phyloP scores from a whole-genome alignment of 1,140 invertebrate genomes.

The Brachionus rotundiformis region DNA sequence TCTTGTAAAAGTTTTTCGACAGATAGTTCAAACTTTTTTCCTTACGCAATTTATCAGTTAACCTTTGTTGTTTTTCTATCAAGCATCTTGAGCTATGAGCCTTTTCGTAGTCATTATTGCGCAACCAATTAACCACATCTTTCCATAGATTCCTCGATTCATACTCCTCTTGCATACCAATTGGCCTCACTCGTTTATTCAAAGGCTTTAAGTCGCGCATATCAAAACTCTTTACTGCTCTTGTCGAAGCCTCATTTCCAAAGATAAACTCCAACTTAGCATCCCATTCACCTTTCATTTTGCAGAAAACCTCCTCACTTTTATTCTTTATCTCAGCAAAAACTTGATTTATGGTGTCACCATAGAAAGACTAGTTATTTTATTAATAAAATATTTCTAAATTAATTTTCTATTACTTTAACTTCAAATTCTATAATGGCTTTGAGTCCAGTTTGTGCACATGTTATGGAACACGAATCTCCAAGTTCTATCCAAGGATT shows the following conservation, averaged over 20 bases:
- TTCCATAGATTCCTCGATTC: constrained; percentile 62
- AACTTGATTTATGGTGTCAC: constrained; percentile 86
- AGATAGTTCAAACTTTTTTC: constrained; percentile 21
- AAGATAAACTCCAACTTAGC: constrained; percentile 62
- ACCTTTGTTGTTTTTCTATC: constrained; percentile 1
- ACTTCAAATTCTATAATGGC: neutral
- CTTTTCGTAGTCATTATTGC: constrained; percentile 58
- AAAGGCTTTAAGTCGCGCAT: constrained; percentile 55
- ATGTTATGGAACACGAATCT: constrained; percentile 75
- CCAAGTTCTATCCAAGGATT: constrained; percentile 95
- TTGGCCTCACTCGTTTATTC: constrained; percentile 59
- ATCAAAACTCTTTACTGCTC: constrained; percentile 56
- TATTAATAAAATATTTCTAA: constrained; percentile 23
- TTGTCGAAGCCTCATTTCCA: constrained; percentile 58
- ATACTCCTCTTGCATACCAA: constrained; percentile 58
- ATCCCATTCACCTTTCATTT: constrained; percentile 64
- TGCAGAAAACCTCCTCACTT: constrained; percentile 60
- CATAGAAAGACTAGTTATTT: constrained; percentile 78
- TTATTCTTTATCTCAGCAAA: constrained; percentile 75
- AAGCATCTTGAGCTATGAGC: constrained; percentile 53
- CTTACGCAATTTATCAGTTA: constrained; percentile 1
- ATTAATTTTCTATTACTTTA: neutral
- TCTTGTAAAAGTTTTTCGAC: constrained; percentile 37
- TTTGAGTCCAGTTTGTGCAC: neutral
- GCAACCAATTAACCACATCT: constrained; percentile 60